Conservation (phyloP, 2,888 invertebrate species). For the Lycaena phlaeas region DNA sequence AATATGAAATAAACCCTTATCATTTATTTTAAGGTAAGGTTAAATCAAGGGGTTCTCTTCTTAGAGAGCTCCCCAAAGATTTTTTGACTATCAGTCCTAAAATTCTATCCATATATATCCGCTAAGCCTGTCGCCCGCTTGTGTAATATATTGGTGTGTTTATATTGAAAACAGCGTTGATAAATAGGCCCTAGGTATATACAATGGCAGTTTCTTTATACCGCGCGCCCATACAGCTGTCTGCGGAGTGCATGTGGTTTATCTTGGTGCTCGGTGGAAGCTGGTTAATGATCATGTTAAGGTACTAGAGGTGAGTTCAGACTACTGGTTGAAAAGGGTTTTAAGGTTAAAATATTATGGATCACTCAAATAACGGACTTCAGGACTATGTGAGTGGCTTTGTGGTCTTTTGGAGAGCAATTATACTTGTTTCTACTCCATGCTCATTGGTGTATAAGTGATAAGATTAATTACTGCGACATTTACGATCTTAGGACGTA, state of each 20-base stretch:
- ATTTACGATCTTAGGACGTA: too few relatives aligned
- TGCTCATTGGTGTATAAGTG: too few relatives aligned
- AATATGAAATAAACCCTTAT: too few relatives aligned
- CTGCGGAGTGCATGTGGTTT: neutral
- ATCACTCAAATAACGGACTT: neutral
- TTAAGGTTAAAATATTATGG: neutral
- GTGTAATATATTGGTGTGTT: neutral
- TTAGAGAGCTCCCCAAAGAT: too few relatives aligned
- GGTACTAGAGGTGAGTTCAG: too few relatives aligned
- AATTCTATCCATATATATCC: neutral
- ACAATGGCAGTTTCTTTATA: conserved; percentile 6
- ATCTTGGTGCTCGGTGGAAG: too few relatives aligned
- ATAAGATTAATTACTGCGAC: too few relatives aligned
- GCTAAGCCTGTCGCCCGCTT: neutral
- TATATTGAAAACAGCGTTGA: neutral
- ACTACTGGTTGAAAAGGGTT: neutral
- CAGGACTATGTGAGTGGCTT: neutral
- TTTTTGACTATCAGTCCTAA: neutral
- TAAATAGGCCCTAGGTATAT: neutral
- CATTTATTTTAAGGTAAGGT: too few relatives aligned
- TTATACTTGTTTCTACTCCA: too few relatives aligned
- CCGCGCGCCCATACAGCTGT: neutral
- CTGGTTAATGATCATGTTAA: too few relatives aligned
- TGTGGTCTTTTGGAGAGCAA: neutral
- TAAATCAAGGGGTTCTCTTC: neutral